phyloP scores from a whole-genome alignment of 2,113 vertebrate species.

The Meles meles region DNA sequence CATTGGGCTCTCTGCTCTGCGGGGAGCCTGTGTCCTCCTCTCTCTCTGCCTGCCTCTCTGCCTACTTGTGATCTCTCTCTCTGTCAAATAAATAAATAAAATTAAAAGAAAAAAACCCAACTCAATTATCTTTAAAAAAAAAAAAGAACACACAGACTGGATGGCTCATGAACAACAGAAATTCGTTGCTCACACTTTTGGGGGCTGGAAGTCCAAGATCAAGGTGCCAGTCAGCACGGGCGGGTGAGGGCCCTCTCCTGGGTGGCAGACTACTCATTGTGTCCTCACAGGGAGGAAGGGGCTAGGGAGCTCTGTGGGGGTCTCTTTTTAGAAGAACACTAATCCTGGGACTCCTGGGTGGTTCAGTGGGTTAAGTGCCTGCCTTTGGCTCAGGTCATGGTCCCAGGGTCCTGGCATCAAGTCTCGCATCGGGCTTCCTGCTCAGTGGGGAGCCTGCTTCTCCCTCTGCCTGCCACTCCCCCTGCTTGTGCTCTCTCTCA shows the following conservation, averaged over 20 bases:
- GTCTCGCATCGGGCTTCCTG: fast-evolving
- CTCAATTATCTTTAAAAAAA: too few relatives aligned
- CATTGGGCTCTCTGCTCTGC: too few relatives aligned
- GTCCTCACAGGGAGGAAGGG: neutral
- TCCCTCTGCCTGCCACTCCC: neutral
- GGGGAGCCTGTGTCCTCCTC: too few relatives aligned
- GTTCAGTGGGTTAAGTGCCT: neutral
- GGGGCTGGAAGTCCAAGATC: neutral
- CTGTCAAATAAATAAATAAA: too few relatives aligned
- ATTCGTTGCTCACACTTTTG: neutral
- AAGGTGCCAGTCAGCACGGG: neutral
- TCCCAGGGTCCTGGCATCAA: neutral
- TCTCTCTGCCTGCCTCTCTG: too few relatives aligned
- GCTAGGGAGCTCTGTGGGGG: neutral
- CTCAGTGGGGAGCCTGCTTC: neutral
- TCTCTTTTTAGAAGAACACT: neutral
- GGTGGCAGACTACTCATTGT: neutral
- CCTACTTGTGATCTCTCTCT: too few relatives aligned
- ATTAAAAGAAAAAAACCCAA: too few relatives aligned
- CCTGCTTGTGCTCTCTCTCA: neutral
- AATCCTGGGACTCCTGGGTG: neutral
- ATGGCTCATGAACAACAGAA: neutral
- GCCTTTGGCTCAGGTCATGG: neutral
- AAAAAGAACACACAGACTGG: too few relatives aligned
- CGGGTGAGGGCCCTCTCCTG: neutral